Conservation (phyloP, 2,797 vertebrate species). For the Anguilla marmorata region DNA sequence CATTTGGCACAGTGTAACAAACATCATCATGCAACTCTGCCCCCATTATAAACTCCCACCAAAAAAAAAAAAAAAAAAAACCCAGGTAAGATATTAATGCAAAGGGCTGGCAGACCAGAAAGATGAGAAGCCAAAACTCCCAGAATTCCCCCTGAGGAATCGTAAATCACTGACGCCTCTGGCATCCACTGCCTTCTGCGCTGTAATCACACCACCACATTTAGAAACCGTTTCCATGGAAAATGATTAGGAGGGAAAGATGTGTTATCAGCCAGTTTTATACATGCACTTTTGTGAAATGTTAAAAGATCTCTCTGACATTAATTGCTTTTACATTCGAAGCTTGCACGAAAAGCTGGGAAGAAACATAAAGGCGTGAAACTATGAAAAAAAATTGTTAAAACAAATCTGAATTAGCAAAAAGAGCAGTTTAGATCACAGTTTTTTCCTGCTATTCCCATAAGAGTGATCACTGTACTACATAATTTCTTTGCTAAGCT, state of each 20-base stretch:
- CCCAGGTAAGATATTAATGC: background rate
- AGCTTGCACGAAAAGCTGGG: background rate
- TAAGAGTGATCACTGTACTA: background rate
- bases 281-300: background rate
- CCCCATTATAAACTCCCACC: background rate
- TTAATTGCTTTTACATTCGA: background rate
- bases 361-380: background rate
- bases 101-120: background rate
- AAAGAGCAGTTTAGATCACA: background rate
- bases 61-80: background rate
- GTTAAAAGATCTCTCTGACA: constrained; percentile 3
- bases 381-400: background rate
- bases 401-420: background rate
- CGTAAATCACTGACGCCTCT: background rate
- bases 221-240: constrained; percentile 14
- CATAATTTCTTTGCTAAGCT: background rate
- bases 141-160: background rate
- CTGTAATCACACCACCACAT: background rate
- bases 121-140: background rate
- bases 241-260: background rate
- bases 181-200: background rate
- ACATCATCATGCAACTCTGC: background rate
- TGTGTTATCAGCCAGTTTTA: background rate
- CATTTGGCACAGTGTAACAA: background rate
- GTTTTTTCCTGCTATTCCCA: background rate